Evolutionary conservation across 2,888 invertebrate genomes (phyloP), one percentile per base, ranked within the genome.

Genomic region (Mythimna albipuncta): DNA sequence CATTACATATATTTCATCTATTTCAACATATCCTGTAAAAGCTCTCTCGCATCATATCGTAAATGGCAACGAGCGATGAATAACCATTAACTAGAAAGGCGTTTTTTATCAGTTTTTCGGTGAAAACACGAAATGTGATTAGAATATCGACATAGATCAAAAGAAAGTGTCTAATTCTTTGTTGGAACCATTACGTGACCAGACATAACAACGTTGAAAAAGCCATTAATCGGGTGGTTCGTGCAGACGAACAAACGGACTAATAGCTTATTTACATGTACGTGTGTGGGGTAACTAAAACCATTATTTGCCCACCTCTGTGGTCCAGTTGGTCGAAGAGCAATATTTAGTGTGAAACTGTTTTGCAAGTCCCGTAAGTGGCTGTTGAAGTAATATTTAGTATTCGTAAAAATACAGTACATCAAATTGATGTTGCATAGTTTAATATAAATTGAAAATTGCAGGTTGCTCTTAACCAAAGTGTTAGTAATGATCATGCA

Each of bases 41-140:
- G 7, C 52, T 52, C 52, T 67, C 55, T 58, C 21, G 13, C 7
- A 11, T 69, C 47, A 21, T 63, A 26, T 61, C 38, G 44, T 65
- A 65, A 57, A 41, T 54, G 71, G 72, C 57, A 75, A 81, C 86
- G 41, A 78, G 74, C 67, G 32, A 81, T 85, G 85, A 84, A 85
- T 85, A 85, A 79, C 69, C 73, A 86, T 86, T 69, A 78, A 82
- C 79, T 85, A 88, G 85, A 89, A 87, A 88, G 86, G 86, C 32
- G 65, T 80, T 65, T 85, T 87, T 87, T 86, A 85, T 84, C 72
- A 82, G 76, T 88, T 91, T 86, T 82, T 88, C 54, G 87, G 89
- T 81, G 89, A 89, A 89, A 85, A 85, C 83, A 62, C 67, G 63
- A 67, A 75, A 70, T 90, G 90, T 90, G 91, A 85, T 91, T 90